Evolutionary conservation across 2,113 vertebrate genomes (phyloP).

Genomic region (Scortum barcoo): DNA sequence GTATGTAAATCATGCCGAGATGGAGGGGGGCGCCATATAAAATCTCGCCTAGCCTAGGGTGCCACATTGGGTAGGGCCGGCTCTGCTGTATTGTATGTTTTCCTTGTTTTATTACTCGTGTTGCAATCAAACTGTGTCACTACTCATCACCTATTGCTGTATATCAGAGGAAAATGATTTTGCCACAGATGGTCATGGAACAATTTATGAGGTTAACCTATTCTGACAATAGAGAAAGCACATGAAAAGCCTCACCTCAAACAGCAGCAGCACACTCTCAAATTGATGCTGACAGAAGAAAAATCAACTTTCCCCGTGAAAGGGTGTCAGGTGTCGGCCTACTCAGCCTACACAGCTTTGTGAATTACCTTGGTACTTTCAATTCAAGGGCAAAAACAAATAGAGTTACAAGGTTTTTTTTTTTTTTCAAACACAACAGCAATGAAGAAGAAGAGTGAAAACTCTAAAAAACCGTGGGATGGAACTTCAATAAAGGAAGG

Average conservation of each 20-base stretch:
- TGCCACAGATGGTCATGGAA: not conserved
- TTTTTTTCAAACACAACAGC: not conserved
- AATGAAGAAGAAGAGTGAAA: not conserved
- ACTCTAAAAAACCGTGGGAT: not conserved
- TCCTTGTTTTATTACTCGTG: not conserved
- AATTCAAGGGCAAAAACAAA: slow-evolving; percentile 51
- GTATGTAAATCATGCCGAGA: no score
- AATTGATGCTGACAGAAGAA: slow-evolving; percentile 54
- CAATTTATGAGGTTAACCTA: slow-evolving; percentile 1
- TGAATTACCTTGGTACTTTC: slow-evolving; percentile 29
- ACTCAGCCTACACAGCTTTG: slow-evolving; percentile 43
- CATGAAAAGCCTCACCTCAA: slow-evolving; percentile 34
- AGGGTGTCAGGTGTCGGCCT: slow-evolving; percentile 52
- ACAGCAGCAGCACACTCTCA: slow-evolving; percentile 7
- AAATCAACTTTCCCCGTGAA: slow-evolving; percentile 44
- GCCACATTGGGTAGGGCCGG: no score
- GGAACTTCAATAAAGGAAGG: slow-evolving; percentile 7
- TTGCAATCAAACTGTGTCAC: not conserved
- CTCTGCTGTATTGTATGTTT: no score
- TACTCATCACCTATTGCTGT: not conserved
- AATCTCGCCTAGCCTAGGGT: no score
- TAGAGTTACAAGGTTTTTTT: slow-evolving; percentile 8
- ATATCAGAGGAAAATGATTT: not conserved
- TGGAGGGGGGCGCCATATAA: no score
- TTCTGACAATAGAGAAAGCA: slow-evolving; percentile 34